These are phyloP conservation scores for Idaea straminata DNA, from an alignment of 2,888 invertebrate genomes.

Conservation along the genomic window DNA sequence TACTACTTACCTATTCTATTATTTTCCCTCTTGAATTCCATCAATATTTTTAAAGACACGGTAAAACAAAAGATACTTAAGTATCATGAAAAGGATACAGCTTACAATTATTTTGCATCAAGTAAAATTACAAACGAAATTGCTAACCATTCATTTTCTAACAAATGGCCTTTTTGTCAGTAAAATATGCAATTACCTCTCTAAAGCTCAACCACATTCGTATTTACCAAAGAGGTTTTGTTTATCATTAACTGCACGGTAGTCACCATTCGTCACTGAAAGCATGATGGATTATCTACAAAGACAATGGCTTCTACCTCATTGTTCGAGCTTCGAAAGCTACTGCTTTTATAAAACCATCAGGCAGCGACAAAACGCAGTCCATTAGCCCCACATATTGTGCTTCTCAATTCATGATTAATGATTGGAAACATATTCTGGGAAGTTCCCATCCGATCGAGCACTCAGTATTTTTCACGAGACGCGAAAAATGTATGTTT, in stretches of 20 bases:
- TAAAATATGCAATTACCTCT: no score
- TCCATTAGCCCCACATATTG: constrained; percentile 62
- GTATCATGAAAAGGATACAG: no score
- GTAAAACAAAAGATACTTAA: no score
- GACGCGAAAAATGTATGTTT: constrained; percentile 74
- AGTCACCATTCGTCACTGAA: constrained; percentile 30
- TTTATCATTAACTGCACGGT: constrained; percentile 16
- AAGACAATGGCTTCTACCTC: constrained; percentile 52
- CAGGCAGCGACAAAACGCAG: constrained; percentile 58
- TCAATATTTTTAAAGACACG: no score
- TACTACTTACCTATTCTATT: no score
- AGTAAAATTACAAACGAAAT: no score
- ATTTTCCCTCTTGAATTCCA: no score
- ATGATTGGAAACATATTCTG: constrained; percentile 73
- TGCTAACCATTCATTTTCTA: no score
- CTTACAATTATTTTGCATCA: no score
- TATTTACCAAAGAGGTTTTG: not conserved
- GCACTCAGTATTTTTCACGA: constrained; percentile 64
- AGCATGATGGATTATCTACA: constrained; percentile 50
- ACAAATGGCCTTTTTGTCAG: no score
- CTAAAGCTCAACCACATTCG: constrained; percentile 2
- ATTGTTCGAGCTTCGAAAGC: constrained; percentile 39
- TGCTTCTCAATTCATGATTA: constrained; percentile 75
- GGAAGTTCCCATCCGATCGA: constrained; percentile 53
- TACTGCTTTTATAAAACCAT: constrained; percentile 48